Conservation (phyloP, 30 jellyfish, hydroid and myxozoan species). For the Pseudorhiza aurosa region DNA sequence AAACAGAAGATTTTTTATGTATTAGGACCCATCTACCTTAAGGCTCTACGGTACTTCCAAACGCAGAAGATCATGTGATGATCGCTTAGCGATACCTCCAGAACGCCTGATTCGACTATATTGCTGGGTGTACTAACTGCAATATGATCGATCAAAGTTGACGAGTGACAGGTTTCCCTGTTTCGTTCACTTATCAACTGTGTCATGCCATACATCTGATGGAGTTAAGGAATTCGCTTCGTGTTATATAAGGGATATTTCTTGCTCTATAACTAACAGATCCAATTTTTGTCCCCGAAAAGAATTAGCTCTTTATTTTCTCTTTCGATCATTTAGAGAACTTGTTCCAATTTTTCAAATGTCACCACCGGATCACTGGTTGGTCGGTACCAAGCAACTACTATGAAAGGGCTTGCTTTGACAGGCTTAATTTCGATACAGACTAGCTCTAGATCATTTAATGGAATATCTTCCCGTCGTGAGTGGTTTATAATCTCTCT, state of each 20-base stretch:
- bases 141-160: slow-evolving; percentile 53
- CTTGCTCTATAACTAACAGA: slow-evolving; percentile 41
- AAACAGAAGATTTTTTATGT: too few species aligned
- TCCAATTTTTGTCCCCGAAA: slow-evolving; percentile 41
- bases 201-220: slow-evolving; percentile 44
- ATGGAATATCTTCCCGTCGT: slow-evolving; percentile 29
- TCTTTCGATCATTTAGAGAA: slow-evolving; percentile 37
- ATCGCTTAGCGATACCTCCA: slow-evolving; percentile 36
- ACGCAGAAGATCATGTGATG: slow-evolving; percentile 59
- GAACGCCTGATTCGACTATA: slow-evolving; percentile 55
- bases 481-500: slow-evolving; percentile 47
- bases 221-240: slow-evolving; percentile 38
- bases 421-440: slow-evolving; percentile 27
- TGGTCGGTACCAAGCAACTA: slow-evolving; percentile 37
- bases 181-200: slow-evolving; percentile 46
- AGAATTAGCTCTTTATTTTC: slow-evolving; percentile 34
- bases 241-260: slow-evolving; percentile 36
- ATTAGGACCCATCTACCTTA: too few species aligned
- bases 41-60: slow-evolving; percentile 35
- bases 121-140: slow-evolving; percentile 34
- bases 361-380: slow-evolving; percentile 45
- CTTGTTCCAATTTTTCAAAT: slow-evolving; percentile 35
- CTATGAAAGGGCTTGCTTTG: slow-evolving; percentile 44
- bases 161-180: slow-evolving; percentile 37
- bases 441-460: slow-evolving; percentile 31